A percentile compares a stretch with the other conserved stretches of the same genome.
These are phyloP conservation scores for Hylomyscus alleni DNA, from an alignment of 2,797 vertebrate species.

Conservation along the genomic window DNA sequence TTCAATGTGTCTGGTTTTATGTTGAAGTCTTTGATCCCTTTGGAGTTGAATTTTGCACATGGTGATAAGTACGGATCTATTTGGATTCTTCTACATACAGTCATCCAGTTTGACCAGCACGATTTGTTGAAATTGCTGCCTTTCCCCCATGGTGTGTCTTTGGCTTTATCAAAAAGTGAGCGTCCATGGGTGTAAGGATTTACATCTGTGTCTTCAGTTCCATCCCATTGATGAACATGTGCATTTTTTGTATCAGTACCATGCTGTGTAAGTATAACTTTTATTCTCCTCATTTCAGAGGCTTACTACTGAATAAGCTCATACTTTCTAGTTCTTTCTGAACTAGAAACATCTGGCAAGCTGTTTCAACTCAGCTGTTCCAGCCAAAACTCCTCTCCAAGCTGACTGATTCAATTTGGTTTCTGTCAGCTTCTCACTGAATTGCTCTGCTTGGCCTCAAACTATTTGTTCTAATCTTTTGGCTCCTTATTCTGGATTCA, in stretches of 20 bases:
- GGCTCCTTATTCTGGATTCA: not conserved
- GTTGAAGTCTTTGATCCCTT: not conserved
- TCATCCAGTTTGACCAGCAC: not conserved
- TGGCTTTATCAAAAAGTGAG: not conserved
- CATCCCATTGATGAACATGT: not conserved
- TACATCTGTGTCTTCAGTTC: not conserved
- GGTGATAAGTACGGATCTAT: not conserved
- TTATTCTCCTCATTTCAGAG: not conserved
- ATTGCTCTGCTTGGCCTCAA: not conserved
- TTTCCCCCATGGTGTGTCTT: not conserved
- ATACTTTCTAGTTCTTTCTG: not conserved
- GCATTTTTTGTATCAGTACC: not conserved
- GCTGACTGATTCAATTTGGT: not conserved
- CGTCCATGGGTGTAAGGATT: not conserved
- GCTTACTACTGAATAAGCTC: not conserved
- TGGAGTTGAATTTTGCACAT: not conserved
- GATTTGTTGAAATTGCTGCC: not conserved
- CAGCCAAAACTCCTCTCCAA: not conserved
- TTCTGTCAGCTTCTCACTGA: not conserved
- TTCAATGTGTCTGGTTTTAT: not conserved
- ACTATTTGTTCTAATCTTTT: not conserved
- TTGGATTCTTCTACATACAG: constrained; percentile 8
- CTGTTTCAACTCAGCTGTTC: not conserved
- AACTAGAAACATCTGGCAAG: not conserved
- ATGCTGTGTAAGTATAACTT: not conserved